Evolutionary conservation across 2,797 vertebrate species (phyloP).

Genomic region (Microchirus variegatus): DNA sequence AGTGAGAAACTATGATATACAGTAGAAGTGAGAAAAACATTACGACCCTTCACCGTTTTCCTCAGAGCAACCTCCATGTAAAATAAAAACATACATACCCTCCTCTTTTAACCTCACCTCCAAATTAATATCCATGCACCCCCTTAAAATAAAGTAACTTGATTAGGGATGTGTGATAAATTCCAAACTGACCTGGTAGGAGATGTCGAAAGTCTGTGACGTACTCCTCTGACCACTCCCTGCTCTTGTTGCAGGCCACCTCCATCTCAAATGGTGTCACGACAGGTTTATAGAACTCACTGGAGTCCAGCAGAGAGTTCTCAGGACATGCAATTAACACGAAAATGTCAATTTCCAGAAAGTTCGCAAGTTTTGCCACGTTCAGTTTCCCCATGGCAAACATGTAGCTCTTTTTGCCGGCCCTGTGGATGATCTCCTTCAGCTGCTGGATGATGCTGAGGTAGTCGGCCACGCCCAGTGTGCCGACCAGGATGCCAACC

Average conservation of each 20-base stretch:
- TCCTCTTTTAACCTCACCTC: too few relatives aligned
- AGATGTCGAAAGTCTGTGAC: conserved; percentile 90
- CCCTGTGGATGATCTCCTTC: conserved; percentile 79
- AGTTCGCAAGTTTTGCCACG: conserved; percentile 94
- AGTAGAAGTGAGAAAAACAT: too few relatives aligned
- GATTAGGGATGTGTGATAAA: not conserved
- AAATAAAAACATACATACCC: too few relatives aligned
- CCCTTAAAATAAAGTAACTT: not conserved
- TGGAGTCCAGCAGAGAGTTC: conserved; percentile 88
- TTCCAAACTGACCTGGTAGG: conserved; percentile 84
- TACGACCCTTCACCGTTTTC: too few relatives aligned
- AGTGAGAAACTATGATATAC: too few relatives aligned
- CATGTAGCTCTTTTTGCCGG: conserved; percentile 93
- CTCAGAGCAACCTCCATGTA: too few relatives aligned
- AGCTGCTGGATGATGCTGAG: conserved; percentile 87
- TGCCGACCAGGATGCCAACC: conserved; percentile 93
- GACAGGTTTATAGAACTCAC: conserved; percentile 86
- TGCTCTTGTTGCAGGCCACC: conserved; percentile 91
- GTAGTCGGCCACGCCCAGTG: conserved; percentile 88
- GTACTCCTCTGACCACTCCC: conserved; percentile 89
- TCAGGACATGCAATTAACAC: conserved; percentile 93
- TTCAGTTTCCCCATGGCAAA: conserved; percentile 94
- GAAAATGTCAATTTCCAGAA: conserved; percentile 93
- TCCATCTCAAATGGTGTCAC: conserved; percentile 95
- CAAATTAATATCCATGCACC: not conserved